These are phyloP conservation scores for Blastobasis lacticolella DNA, from an alignment of 2,888 invertebrate genomes.

Conservation along the genomic window DNA sequence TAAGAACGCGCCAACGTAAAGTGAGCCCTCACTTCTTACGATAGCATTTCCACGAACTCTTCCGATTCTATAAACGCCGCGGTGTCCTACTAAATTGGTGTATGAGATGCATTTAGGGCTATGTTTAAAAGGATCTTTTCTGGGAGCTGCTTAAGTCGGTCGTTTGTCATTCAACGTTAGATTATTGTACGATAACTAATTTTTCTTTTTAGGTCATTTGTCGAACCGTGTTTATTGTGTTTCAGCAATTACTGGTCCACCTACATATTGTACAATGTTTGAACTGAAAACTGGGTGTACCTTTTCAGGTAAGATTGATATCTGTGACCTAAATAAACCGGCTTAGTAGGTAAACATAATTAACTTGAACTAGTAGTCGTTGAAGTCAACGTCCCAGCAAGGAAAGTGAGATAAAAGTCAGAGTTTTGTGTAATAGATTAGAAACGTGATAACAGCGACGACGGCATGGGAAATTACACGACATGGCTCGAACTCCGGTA, in stretches of 20 bases:
- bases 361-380: background rate
- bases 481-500: background rate
- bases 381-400: background rate
- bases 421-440: background rate
- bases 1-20: conserved; percentile 32
- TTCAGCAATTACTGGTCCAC: no score
- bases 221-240: no score
- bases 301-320: background rate
- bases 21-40: conserved; percentile 26
- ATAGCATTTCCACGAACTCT: conserved; percentile 29
- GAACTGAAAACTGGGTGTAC: no score
- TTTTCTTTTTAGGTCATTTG: no score
- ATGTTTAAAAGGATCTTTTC: conserved; percentile 43
- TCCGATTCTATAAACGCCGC: conserved; percentile 23
- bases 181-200: conserved; percentile 24
- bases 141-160: conserved; percentile 29
- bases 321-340: background rate
- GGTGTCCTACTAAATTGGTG: conserved; percentile 35
- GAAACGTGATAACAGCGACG: no score
- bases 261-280: no score
- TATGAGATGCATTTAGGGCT: conserved; percentile 26
- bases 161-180: conserved; percentile 37
- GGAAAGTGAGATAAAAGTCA: background rate
- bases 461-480: background rate
- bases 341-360: background rate